Percentiles rank a stretch among this genome's conserved stretches.
phyloP scores from a whole-genome alignment of 2,888 invertebrate species.

The Melangyna quadrimaculata region DNA sequence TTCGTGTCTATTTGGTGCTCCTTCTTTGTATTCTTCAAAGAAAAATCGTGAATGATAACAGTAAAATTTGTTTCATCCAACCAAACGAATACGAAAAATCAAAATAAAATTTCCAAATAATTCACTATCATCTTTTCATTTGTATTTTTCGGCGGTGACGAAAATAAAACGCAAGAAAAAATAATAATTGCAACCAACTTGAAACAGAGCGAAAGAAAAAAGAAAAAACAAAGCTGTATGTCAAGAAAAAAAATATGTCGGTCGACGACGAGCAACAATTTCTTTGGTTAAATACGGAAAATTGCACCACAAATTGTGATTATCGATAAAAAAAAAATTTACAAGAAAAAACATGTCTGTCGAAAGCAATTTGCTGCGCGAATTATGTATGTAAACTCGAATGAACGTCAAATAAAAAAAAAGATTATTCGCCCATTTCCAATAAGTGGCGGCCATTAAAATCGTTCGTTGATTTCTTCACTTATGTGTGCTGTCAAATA shows the following conservation, averaged over 20 bases:
- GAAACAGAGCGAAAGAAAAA: conserved; percentile 1
- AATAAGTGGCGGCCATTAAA: conserved; percentile 72
- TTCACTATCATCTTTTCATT: conserved; percentile 11
- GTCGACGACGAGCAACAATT: conserved; percentile 69
- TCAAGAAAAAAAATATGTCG: conserved; percentile 63
- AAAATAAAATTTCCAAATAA: conserved; percentile 67
- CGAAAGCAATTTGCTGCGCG: conserved; percentile 28
- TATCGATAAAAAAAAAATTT: conserved; percentile 25
- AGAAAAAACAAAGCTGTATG: conserved; percentile 43
- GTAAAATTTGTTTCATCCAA: conserved; percentile 65
- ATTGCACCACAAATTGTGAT: conserved; percentile 40
- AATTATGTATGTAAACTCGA: conserved; percentile 52
- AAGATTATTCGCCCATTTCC: conserved; percentile 65
- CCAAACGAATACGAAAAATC: conserved; percentile 61
- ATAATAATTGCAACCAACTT: background rate
- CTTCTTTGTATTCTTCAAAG: conserved; percentile 36
- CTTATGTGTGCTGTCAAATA: conserved; percentile 42
- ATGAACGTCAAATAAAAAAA: conserved; percentile 18
- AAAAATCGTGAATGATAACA: conserved; percentile 69
- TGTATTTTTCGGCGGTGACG: background rate
- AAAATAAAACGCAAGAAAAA: conserved; percentile 43
- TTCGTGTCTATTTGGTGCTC: conserved; percentile 42
- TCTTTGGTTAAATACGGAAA: conserved; percentile 59
- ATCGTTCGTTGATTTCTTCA: conserved; percentile 36
- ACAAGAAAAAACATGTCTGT: conserved; percentile 19